Base-by-base conservation (phyloP, 2,113 vertebrate species). In the Entomyzon cyanotis region DNA sequence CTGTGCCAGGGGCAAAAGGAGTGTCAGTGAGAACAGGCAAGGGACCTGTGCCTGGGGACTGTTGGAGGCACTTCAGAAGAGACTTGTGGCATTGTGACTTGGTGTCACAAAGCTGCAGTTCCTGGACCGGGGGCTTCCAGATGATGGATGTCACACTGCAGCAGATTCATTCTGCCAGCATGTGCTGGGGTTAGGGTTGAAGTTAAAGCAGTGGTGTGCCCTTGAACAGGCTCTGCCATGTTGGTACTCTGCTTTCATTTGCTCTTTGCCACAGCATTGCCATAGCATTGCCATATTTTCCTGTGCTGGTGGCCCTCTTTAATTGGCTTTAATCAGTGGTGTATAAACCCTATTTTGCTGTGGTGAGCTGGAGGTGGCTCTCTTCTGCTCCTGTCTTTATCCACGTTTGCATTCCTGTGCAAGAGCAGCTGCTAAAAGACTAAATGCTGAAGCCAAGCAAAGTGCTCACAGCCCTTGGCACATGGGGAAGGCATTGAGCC, bases 401-500 rank as follows among this genome's bases (percentile, higher is more conserved):
- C 67, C 28, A 0, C 30, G 14, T 4, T 20, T 76, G 31, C 25
- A 31, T 90, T 87, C 74, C 37, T 2, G 9, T 49, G 41, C 63
- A 73, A 82, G 49, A 82, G 67, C 33, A 88, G 71, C 46, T 0
- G 0, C 52, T 42, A 12, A 88, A 65, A 31, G 73, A 11, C 25
- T 16, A 15, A 76, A 65, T 0, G 1, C 50, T 74, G 75, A 62
- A 58, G 78, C 79, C 63, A 58, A 76, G 41, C 7, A 18, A 37
- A 53, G 60, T 30, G 55, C 60, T 89, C 25, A 9, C 67, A 80
- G 42, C 19, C 30, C 58, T 80, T 68, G 76, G 87, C 65, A 25
- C 0, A 1, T 31, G 25, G 1, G 3, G 52, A 84, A 52, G 52
- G 42, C 0, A 0, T 20, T 62, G 63, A 47, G 49, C 67, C 49